Percentiles rank a stretch among this genome's conserved stretches.
Evolutionary conservation across 1,140 invertebrate species (phyloP).

Genomic region (Drosophila repletoides): DNA sequence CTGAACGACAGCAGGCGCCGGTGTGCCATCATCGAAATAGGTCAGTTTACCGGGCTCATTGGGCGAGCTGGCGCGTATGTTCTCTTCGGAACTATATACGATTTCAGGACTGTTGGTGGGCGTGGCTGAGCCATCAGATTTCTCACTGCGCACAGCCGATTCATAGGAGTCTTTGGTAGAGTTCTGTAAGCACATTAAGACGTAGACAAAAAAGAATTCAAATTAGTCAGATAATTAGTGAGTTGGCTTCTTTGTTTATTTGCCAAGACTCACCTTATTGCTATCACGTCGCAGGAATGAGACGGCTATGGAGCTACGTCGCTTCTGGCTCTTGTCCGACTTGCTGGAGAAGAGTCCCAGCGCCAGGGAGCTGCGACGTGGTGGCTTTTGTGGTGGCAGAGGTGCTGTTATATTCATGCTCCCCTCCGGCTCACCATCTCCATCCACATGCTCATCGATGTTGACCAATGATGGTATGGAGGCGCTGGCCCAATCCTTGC

Average conservation of each 20-base stretch:
- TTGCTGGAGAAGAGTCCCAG: conserved; percentile 76
- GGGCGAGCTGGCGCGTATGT: conserved; percentile 72
- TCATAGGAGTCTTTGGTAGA: conserved; percentile 81
- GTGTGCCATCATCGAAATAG: conserved; percentile 75
- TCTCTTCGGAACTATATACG: conserved; percentile 76
- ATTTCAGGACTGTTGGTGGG: conserved; percentile 69
- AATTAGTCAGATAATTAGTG: not conserved
- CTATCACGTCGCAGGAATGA: conserved; percentile 77
- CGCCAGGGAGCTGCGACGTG: conserved; percentile 78
- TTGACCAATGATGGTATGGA: conserved; percentile 82
- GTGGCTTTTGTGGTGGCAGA: conserved; percentile 75
- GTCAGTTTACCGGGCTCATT: conserved; percentile 76
- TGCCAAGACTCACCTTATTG: conserved; percentile 64
- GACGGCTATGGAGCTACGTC: conserved; percentile 80
- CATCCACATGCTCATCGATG: conserved; percentile 78
- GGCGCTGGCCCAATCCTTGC: conserved; percentile 82
- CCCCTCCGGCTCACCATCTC: conserved; percentile 51
- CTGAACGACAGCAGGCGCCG: conserved; percentile 54
- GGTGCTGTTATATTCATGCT: conserved; percentile 58
- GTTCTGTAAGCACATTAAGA: conserved; percentile 54
- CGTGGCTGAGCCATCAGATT: conserved; percentile 71
- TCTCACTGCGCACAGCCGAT: conserved; percentile 79
- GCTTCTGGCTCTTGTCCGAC: conserved; percentile 73
- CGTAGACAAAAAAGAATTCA: not conserved
- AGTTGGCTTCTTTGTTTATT: not conserved